Evolutionary conservation across 2,888 invertebrate genomes (phyloP).

Genomic region (Caenorhabditis sulstoni): DNA sequence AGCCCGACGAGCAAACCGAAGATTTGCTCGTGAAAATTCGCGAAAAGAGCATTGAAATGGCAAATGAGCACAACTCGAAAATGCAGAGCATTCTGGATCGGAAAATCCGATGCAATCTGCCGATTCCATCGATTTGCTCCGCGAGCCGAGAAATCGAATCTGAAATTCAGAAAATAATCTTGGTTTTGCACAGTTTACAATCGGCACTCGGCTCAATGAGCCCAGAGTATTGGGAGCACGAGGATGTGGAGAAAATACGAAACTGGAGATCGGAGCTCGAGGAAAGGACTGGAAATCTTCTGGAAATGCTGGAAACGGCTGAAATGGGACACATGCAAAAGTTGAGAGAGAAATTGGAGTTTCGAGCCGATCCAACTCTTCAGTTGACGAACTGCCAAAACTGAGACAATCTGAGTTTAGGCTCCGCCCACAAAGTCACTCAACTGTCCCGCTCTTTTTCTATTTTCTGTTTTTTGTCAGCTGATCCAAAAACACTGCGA

Average conservation of each 20-base stretch:
- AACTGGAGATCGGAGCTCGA: neutral
- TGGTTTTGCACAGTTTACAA: neutral
- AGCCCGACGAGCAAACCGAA: neutral
- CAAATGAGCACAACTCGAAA: neutral
- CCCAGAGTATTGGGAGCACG: constrained; percentile 19
- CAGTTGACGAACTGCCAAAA: too few species aligned
- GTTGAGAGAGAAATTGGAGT: neutral
- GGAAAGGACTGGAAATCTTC: constrained; percentile 2
- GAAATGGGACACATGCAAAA: constrained; percentile 7
- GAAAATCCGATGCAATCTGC: neutral
- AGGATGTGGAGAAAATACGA: neutral
- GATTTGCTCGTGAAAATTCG: neutral
- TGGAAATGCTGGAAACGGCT: constrained; percentile 2
- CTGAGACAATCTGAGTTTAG: too few species aligned
- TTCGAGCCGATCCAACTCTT: neutral
- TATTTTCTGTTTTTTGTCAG: too few species aligned
- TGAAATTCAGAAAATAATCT: neutral
- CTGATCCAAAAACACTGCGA: too few species aligned
- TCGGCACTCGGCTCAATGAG: neutral
- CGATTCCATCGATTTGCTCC: neutral
- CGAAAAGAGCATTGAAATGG: neutral
- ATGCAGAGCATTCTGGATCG: neutral
- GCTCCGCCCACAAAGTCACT: too few species aligned
- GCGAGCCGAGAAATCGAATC: neutral
- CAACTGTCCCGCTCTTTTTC: too few species aligned